Evolutionary conservation across 1,140 invertebrate species (phyloP), one percentile per base, ranked within the genome.

Genomic region (Magallana angulata): DNA sequence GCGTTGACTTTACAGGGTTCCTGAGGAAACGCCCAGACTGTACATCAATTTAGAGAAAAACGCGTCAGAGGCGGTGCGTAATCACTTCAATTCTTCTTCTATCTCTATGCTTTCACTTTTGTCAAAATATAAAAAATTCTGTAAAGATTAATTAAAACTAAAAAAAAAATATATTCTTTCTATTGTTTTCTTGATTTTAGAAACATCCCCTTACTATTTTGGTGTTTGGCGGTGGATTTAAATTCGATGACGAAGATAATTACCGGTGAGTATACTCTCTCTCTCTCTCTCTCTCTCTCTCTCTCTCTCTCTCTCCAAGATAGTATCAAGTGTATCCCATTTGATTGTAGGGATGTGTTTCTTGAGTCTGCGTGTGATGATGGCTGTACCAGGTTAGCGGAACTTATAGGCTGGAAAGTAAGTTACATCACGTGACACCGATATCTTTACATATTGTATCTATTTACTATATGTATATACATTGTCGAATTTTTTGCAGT

Each of bases 291-390:
- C 56, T 14, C n/a, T 62, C 60, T 62, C 60, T 84, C 24, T 24
- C 24, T 48, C 36, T 36, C 56, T 16, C n/a, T 64, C 62, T 2
- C 7, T 85, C 36, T 2, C 5, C 36, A 48, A 48, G 36, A 48
- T 48, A 48, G 36, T 5, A 48, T 48, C 5, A 48, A 48, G 36
- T 48, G 36, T 48, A 48, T 5, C 36, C 18, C 57, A 48, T 48
- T 89, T 48, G 84, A 30, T 87, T 90, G 30, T 89, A 95, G 98
- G 24, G 98, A 99, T 95, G 97, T 99, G n/a, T 97, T 97, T 56
- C 97, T 96, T 94, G 94, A 98, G 60, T 98, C 98, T 0, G 97
- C 98, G 91, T 98, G 98, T 94, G 98, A 99, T 95, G 96, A 97
- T 83, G 98, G 97, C 3, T 97, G 97, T 93, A 93, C 95, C 90